phyloP scores from a whole-genome alignment of 1,140 invertebrate genomes.

The Scaptomyza pallida region DNA sequence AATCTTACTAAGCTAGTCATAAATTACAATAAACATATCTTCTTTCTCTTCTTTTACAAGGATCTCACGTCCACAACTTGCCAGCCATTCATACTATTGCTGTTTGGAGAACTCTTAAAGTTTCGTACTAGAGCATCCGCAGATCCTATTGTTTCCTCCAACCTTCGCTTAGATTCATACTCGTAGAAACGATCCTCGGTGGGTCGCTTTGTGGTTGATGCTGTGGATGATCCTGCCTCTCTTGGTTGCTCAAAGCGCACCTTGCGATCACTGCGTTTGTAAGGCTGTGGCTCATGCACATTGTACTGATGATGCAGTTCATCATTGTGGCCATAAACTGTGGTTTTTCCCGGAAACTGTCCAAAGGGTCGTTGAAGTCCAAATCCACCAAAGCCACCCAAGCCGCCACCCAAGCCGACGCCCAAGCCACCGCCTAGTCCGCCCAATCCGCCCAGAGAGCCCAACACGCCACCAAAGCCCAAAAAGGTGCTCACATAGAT shows the following conservation, averaged over 20 bases:
- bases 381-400: slow-evolving; percentile 47
- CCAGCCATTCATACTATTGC: slow-evolving; percentile 61
- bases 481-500: slow-evolving; percentile 88
- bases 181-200: slow-evolving; percentile 79
- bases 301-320: slow-evolving; percentile 73
- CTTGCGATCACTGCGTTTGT: slow-evolving; percentile 75
- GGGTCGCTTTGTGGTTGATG: slow-evolving; percentile 13
- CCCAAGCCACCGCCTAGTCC: slow-evolving; percentile 40
- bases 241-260: slow-evolving; percentile 68
- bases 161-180: slow-evolving; percentile 66
- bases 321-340: slow-evolving; percentile 54
- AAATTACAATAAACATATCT: not conserved
- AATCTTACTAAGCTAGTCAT: slow-evolving; percentile 23
- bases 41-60: slow-evolving; percentile 25
- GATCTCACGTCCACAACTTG: slow-evolving; percentile 73
- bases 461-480: slow-evolving; percentile 85
- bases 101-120: slow-evolving; percentile 41
- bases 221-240: slow-evolving; percentile 4
- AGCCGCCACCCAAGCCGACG: too few relatives aligned
- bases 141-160: slow-evolving; percentile 41
- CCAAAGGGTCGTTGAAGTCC: slow-evolving; percentile 52
- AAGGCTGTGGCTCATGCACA: slow-evolving; percentile 64
- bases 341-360: slow-evolving; percentile 63
- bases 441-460: slow-evolving; percentile 64
- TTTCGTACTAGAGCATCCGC: slow-evolving; percentile 52